Evolutionary conservation across 2,113 vertebrate species (phyloP).

Genomic region (Pimephales promelas): DNA sequence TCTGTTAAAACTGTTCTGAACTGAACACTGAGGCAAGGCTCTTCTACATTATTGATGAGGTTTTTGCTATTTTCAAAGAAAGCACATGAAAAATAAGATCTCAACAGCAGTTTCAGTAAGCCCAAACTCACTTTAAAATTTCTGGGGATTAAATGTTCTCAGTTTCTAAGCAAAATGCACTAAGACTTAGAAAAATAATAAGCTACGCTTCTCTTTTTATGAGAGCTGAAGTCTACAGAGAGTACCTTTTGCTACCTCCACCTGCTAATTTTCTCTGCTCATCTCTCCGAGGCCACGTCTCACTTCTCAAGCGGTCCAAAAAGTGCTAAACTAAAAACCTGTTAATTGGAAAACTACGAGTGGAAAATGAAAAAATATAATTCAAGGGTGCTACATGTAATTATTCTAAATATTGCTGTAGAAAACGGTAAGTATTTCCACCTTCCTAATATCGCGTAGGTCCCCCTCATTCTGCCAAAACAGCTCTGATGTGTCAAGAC

Average conservation of each 20-base stretch:
- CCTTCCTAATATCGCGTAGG: too few relatives aligned
- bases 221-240: not conserved
- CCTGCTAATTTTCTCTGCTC: not conserved
- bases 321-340: not conserved
- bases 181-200: slow-evolving; percentile 2
- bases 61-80: slow-evolving; percentile 35
- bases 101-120: slow-evolving; percentile 17
- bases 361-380: not conserved
- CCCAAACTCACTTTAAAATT: not conserved
- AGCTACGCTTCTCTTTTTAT: not conserved
- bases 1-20: slow-evolving; percentile 33
- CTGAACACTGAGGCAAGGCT: slow-evolving; percentile 3
- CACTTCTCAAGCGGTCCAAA: not conserved
- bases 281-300: not conserved
- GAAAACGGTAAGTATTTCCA: not conserved
- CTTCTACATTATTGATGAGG: slow-evolving; percentile 50
- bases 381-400: not conserved
- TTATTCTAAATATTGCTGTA: not conserved
- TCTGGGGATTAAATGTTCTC: slow-evolving; percentile 17
- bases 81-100: slow-evolving; percentile 20
- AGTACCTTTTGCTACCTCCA: not conserved
- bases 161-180: slow-evolving; percentile 1
- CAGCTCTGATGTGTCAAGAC: too few relatives aligned
- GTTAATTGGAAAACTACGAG: slow-evolving; percentile 9
- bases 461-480: too few relatives aligned